Percentiles rank a stretch among this genome's conserved stretches.
Conservation (phyloP, 1,140 invertebrate genomes). For the Heliconius nattereri region DNA sequence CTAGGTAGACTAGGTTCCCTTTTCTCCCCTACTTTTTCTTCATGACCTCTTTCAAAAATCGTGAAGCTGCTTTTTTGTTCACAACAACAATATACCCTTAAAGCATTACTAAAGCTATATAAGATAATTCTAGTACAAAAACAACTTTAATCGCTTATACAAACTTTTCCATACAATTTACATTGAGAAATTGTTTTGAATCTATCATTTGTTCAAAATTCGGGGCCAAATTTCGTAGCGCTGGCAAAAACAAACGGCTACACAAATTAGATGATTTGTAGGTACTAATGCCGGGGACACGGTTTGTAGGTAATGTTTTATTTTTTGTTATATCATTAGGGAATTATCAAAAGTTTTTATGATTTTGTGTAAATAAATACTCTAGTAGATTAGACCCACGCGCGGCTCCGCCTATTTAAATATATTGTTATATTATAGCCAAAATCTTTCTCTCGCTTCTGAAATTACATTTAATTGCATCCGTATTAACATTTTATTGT, state of each 20-base stretch:
- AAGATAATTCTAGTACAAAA: not conserved
- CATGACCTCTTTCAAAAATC: no score
- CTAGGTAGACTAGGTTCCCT: no score
- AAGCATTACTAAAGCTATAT: not conserved
- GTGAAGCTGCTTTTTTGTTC: no score
- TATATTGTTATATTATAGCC: no score
- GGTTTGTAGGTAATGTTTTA: not conserved
- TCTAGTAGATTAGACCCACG: no score
- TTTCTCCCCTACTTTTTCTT: no score
- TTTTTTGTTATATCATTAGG: not conserved
- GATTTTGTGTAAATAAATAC: no score
- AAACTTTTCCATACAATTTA: not conserved
- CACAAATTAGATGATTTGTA: constrained; percentile 7
- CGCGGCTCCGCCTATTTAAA: no score
- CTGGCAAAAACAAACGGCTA: not conserved
- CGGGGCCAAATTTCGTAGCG: not conserved
- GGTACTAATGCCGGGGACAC: not conserved
- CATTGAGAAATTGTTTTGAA: constrained; percentile 7
- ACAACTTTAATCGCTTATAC: not conserved
- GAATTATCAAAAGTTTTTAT: no score
- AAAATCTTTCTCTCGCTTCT: not conserved
- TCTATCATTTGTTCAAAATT: not conserved
- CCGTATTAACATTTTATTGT: not conserved
- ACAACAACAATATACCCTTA: no score
- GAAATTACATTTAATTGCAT: not conserved